Conservation (phyloP, 2,888 invertebrate species). For the Brenthis daphne region DNA sequence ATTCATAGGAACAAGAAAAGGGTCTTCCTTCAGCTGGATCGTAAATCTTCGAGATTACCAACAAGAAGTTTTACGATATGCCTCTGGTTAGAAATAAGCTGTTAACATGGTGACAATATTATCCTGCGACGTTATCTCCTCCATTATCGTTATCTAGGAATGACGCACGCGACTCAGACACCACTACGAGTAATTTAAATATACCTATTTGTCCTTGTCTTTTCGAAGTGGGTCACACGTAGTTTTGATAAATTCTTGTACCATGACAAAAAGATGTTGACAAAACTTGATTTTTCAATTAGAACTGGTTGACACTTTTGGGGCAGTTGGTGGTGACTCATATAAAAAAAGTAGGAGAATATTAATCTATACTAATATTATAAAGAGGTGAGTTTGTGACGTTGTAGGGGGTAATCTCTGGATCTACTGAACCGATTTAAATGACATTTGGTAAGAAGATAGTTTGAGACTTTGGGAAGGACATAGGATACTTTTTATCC, state of each 20-base stretch:
- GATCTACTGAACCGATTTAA: too few relatives aligned
- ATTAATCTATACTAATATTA: too few relatives aligned
- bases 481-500: too few relatives aligned
- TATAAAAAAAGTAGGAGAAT: too few relatives aligned
- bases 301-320: too few relatives aligned
- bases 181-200: slow-evolving; percentile 38
- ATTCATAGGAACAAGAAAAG: background rate
- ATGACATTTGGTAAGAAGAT: too few relatives aligned
- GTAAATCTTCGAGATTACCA: slow-evolving; percentile 16
- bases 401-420: too few relatives aligned
- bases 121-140: slow-evolving; percentile 45
- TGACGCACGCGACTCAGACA: slow-evolving; percentile 51
- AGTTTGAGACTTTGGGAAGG: too few relatives aligned
- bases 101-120: slow-evolving; percentile 44
- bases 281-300: too few relatives aligned
- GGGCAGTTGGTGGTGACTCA: too few relatives aligned
- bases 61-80: slow-evolving; percentile 17
- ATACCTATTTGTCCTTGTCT: slow-evolving; percentile 32
- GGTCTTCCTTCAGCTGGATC: slow-evolving; percentile 9
- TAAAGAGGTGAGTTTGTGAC: too few relatives aligned
- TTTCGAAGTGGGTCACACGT: slow-evolving; percentile 30
- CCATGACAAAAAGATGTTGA: too few relatives aligned
- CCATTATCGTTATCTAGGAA: slow-evolving; percentile 50
- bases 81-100: slow-evolving; percentile 28
- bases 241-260: slow-evolving; percentile 2